These are phyloP conservation scores for Mormoops blainvillei DNA, from an alignment of 2,113 vertebrate genomes.

Conservation along the genomic window DNA sequence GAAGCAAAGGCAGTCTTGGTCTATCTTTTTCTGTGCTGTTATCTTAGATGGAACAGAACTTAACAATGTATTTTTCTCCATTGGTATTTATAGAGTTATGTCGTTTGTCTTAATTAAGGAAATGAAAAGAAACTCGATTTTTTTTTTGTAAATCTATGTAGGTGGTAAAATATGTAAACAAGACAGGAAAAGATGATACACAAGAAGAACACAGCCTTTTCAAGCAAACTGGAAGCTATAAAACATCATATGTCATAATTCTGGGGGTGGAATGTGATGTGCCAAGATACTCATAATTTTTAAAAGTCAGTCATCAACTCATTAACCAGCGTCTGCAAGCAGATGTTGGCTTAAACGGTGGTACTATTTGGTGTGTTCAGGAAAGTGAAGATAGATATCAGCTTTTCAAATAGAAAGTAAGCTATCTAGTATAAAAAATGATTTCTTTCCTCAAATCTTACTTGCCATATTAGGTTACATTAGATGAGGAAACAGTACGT, in stretches of 20 bases:
- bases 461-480: constrained; percentile 76
- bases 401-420: constrained; percentile 51
- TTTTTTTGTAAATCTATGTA: constrained; percentile 65
- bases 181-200: constrained; percentile 63
- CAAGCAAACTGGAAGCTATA: constrained; percentile 68
- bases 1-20: not conserved
- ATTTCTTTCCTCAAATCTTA: constrained; percentile 71
- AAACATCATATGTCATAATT: constrained; percentile 68
- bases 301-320: constrained; percentile 46
- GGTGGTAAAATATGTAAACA: constrained; percentile 75
- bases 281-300: constrained; percentile 62
- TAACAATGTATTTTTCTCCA: constrained; percentile 53
- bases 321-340: constrained; percentile 16
- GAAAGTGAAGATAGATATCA: not conserved
- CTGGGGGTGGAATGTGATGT: not conserved
- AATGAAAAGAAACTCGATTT: constrained; percentile 71
- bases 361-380: not conserved
- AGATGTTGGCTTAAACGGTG: constrained; percentile 48
- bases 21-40: constrained; percentile 39
- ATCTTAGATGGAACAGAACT: constrained; percentile 46
- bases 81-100: constrained; percentile 51
- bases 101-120: constrained; percentile 75
- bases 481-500: constrained; percentile 78
- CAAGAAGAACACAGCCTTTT: constrained; percentile 70
- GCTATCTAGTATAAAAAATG: constrained; percentile 72